Evolutionary conservation across 2,113 vertebrate species (phyloP).

Genomic region (Dascyllus trimaculatus): DNA sequence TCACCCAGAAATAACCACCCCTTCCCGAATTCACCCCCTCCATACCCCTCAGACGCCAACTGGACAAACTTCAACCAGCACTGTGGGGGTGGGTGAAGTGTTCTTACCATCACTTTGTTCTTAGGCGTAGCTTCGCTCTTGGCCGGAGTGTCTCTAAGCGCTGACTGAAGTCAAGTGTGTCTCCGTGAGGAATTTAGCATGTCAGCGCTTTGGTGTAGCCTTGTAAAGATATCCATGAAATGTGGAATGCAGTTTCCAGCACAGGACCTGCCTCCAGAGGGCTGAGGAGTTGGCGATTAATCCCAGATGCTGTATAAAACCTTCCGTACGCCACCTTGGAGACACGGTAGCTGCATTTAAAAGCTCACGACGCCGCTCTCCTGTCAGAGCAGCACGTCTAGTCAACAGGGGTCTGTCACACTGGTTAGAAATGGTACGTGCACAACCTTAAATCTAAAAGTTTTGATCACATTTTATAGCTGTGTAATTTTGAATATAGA

Average conservation of each 20-base stretch:
- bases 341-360: neutral
- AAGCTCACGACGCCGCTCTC: neutral
- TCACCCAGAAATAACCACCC: conserved; percentile 3
- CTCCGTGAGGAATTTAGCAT: conserved; percentile 1
- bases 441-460: conserved; percentile 32
- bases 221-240: neutral
- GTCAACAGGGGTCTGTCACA: conserved; percentile 28
- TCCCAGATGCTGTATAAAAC: conserved; percentile 39
- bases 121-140: conserved; percentile 26
- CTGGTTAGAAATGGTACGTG: conserved; percentile 51
- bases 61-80: conserved; percentile 61
- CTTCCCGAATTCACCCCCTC: conserved; percentile 9
- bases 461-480: conserved; percentile 57
- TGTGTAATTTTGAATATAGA: conserved; percentile 58
- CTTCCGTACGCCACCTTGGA: neutral
- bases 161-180: too few species aligned
- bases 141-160: conserved; percentile 18
- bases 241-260: conserved; percentile 18
- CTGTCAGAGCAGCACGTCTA: neutral
- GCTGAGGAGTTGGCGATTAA: conserved; percentile 18
- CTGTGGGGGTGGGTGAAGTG: conserved; percentile 1
- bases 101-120: neutral
- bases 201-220: conserved; percentile 8
- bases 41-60: conserved; percentile 23
- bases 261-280: conserved; percentile 9